These are phyloP conservation scores for Hippocampus barbouri DNA, from an alignment of 2,113 vertebrate species.

Conservation along the genomic window DNA sequence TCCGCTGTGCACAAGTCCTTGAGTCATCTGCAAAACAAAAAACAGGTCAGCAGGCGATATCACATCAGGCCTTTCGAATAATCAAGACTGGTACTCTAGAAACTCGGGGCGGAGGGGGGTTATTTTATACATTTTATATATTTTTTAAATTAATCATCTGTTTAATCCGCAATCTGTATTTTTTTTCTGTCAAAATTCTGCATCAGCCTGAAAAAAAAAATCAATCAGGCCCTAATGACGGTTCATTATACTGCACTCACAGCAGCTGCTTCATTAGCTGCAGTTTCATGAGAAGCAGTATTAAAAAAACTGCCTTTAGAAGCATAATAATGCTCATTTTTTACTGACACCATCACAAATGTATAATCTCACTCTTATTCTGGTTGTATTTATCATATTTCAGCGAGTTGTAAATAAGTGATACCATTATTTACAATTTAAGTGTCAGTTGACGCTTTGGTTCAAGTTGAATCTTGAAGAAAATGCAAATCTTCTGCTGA, in stretches of 20 bases:
- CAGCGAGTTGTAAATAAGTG: background rate
- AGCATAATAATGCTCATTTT: background rate
- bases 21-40: constrained; percentile 68
- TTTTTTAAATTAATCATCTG: too few relatives aligned
- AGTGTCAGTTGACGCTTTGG: background rate
- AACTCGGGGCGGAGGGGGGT: too few relatives aligned
- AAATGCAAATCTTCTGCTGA: background rate
- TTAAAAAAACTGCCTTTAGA: background rate
- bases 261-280: background rate
- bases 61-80: background rate
- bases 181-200: too few relatives aligned
- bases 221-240: too few relatives aligned
- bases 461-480: background rate
- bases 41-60: background rate
- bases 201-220: too few relatives aligned
- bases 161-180: too few relatives aligned
- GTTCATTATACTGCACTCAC: too few relatives aligned
- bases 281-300: too few relatives aligned
- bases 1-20: constrained; percentile 64
- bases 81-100: background rate
- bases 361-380: background rate
- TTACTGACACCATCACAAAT: background rate
- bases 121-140: too few relatives aligned
- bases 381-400: background rate
- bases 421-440: too few relatives aligned